Evolutionary conservation across 2,888 invertebrate species (phyloP).

Genomic region (Saturnia pavonia): DNA sequence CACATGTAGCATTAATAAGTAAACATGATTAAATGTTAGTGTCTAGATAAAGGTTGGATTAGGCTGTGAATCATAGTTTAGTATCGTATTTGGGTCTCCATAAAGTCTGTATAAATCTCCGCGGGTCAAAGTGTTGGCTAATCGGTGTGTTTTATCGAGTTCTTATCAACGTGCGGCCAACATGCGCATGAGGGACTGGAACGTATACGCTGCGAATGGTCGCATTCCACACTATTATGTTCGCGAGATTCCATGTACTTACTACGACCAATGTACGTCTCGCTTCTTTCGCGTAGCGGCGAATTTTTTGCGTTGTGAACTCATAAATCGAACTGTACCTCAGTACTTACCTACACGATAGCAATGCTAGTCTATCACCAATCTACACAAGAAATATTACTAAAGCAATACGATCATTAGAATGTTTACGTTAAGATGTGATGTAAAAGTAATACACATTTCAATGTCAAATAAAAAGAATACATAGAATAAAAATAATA

Average conservation of each 20-base stretch:
- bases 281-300: conserved; percentile 63
- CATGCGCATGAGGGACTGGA: conserved; percentile 52
- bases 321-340: conserved; percentile 72
- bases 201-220: conserved; percentile 53
- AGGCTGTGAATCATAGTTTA: neutral
- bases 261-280: conserved; percentile 39
- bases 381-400: neutral
- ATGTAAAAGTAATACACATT: neutral
- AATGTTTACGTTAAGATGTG: neutral
- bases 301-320: conserved; percentile 71
- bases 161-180: conserved; percentile 62
- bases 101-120: conserved; percentile 16
- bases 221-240: conserved; percentile 75
- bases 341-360: conserved; percentile 43
- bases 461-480: conserved; percentile 5
- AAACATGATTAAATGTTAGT: neutral
- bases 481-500: neutral
- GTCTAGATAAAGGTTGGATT: neutral
- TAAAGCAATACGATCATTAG: neutral
- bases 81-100: neutral
- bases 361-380: conserved; percentile 31
- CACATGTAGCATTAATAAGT: neutral
- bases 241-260: conserved; percentile 65
- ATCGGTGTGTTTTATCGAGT: conserved; percentile 71
- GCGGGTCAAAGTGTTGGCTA: conserved; percentile 46